Conservation (phyloP, 1,140 invertebrate genomes). For the Lamellibrachia luymesi region DNA sequence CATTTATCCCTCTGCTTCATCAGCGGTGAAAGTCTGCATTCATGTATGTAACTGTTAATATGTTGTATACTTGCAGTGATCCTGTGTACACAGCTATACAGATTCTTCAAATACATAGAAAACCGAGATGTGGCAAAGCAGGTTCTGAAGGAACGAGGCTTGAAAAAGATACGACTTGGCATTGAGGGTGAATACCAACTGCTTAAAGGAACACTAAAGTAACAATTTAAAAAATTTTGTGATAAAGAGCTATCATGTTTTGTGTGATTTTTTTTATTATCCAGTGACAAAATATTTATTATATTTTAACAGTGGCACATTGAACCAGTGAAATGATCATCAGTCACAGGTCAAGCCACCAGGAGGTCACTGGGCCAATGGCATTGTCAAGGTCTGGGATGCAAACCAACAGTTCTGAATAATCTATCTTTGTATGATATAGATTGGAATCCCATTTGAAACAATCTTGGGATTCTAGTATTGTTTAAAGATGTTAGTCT, state of each 20-base stretch:
- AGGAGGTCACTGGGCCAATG: neutral
- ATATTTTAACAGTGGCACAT: neutral
- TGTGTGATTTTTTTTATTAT: neutral
- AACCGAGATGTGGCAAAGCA: conserved; percentile 99
- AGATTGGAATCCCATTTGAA: neutral
- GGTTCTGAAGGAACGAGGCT: conserved; percentile 93
- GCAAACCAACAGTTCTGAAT: neutral
- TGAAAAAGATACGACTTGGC: conserved; percentile 98
- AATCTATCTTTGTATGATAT: neutral
- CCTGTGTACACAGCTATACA: conserved; percentile 86
- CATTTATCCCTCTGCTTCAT: no score
- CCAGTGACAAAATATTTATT: neutral
- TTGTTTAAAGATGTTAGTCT: neutral
- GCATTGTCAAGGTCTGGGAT: neutral
- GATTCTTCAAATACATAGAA: conserved; percentile 99
- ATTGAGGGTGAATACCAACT: conserved; percentile 73
- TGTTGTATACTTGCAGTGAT: conserved; percentile 56
- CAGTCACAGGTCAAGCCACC: neutral
- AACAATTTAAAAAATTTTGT: neutral
- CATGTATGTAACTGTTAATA: conserved; percentile 32
- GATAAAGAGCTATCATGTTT: neutral
- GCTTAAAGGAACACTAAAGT: neutral
- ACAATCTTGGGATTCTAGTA: neutral
- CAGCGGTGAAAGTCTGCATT: neutral
- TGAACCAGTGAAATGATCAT: neutral